phyloP scores from a whole-genome alignment of 2,888 invertebrate genomes.

The Melinaea menophilus region DNA sequence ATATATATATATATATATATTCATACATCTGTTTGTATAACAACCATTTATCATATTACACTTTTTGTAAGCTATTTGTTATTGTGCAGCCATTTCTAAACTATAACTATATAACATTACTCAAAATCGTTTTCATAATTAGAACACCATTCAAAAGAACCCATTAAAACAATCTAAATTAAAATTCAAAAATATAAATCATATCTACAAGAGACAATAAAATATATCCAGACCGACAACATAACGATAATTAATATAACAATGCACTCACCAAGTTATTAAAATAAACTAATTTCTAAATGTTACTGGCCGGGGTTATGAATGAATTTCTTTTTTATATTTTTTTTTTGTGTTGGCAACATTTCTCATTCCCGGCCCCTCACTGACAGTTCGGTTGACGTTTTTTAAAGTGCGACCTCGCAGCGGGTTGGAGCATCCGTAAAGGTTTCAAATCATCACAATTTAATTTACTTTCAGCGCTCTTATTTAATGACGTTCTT shows the following conservation, averaged over 20 bases:
- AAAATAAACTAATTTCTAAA: conserved; percentile 77
- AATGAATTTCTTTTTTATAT: conserved; percentile 63
- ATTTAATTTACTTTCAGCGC: conserved; percentile 67
- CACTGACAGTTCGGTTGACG: conserved; percentile 71
- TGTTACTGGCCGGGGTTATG: conserved; percentile 62
- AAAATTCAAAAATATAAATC: conserved; percentile 77
- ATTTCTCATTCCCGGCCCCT: conserved; percentile 69
- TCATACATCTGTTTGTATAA: neutral
- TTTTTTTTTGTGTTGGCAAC: conserved; percentile 61
- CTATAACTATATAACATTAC: conserved; percentile 71
- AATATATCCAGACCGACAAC: conserved; percentile 66
- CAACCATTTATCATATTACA: conserved; percentile 56
- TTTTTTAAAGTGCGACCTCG: conserved; percentile 68
- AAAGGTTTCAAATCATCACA: conserved; percentile 62
- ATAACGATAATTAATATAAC: conserved; percentile 72
- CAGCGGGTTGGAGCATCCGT: conserved; percentile 72
- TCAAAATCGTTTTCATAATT: conserved; percentile 77
- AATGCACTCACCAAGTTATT: conserved; percentile 71
- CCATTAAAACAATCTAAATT: conserved; percentile 77
- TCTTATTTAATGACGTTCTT: conserved; percentile 31
- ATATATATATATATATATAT: too few species aligned
- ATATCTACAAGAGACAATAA: conserved; percentile 68
- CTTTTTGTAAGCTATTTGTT: conserved; percentile 66
- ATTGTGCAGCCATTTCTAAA: conserved; percentile 50
- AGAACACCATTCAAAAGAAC: conserved; percentile 73